Base-by-base conservation (phyloP, 2,888 invertebrate genomes). In the Pachliopta kotzebuea region DNA sequence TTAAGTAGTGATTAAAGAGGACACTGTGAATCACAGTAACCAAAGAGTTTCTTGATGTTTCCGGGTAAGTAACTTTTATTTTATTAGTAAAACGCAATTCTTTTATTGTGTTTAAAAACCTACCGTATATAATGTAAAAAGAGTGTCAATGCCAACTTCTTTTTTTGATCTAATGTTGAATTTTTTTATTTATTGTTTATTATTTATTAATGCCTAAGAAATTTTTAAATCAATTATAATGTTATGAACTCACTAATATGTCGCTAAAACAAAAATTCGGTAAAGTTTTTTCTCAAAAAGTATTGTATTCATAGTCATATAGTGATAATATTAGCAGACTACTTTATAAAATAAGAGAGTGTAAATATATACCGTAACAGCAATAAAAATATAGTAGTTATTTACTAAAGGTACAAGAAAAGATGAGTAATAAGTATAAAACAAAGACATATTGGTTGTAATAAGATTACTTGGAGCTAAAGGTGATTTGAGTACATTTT, bases 1-100 rank as follows among this genome's bases (percentile, higher is more conserved):
- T 56, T 54, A 54, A 54, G 29, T 63, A 45, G 55, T 63, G 26
- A 29, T 56, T 42, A 26, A 53, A 60, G 52, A 60, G 52, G 24
- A 64, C 52, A 59, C 23, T 24, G 64, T 64, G 64, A 64, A 60
- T 60, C 50, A 64, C 56, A 42, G 42, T 11, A 21, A 8, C 21
- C 21, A 29, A 20, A 42, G 26, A 21, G 31, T 45, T n/a, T 11
- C 53, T 45, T 42, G 26, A 20, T 37, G 45, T 45, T 54, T 45
- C 45, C 17, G 61, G 54, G 61, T 61, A 55, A 55, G 61, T 54
- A 50, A 20, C 42, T 42, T 45, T 45, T 18, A 45, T 45, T 45
- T n/a, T 45, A 45, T 45, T 37, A 37, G 45, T n/a, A 7, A 6
- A n/a, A 45, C n/a, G 6, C 18, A 18, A 4, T 45, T n/a, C 18